phyloP scores from a whole-genome alignment of 2,797 vertebrate genomes.

The Amblyopsis hoosieri region DNA sequence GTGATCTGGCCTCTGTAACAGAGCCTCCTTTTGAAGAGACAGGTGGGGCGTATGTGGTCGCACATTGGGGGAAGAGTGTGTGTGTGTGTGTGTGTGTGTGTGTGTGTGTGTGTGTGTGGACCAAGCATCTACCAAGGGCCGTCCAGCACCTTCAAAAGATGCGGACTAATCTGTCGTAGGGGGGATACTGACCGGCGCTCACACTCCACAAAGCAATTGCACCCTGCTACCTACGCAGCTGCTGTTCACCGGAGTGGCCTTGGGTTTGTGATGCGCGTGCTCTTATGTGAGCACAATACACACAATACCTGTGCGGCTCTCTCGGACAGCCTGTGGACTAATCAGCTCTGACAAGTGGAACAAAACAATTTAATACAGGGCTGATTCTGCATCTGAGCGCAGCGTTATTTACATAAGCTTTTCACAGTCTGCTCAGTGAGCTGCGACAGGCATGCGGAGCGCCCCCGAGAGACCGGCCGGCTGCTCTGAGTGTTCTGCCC shows the following conservation, averaged over 20 bases:
- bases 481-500: slow-evolving; percentile 66
- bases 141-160: slow-evolving; percentile 58
- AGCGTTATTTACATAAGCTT: slow-evolving; percentile 78
- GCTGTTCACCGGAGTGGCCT: slow-evolving; percentile 58
- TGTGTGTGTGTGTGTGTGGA: too few relatives aligned
- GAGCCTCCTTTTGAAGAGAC: slow-evolving; percentile 57
- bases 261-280: slow-evolving; percentile 6
- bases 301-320: slow-evolving; percentile 75
- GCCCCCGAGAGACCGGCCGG: slow-evolving; percentile 65
- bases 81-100: slow-evolving; percentile 8
- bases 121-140: slow-evolving; percentile 41
- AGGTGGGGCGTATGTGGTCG: slow-evolving; percentile 53
- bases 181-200: slow-evolving; percentile 65
- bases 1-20: slow-evolving; percentile 55
- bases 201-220: slow-evolving; percentile 70
- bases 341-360: slow-evolving; percentile 81
- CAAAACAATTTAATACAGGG: slow-evolving; percentile 80
- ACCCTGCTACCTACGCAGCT: slow-evolving; percentile 65
- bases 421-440: slow-evolving; percentile 76
- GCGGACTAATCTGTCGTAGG: slow-evolving; percentile 53
- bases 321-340: slow-evolving; percentile 66
- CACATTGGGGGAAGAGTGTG: slow-evolving; percentile 45
- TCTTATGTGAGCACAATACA: slow-evolving; percentile 62
- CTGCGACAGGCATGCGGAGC: slow-evolving; percentile 74
- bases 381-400: slow-evolving; percentile 78